phyloP scores from a whole-genome alignment of 2,888 invertebrate species.

The Campoletis raptor region DNA sequence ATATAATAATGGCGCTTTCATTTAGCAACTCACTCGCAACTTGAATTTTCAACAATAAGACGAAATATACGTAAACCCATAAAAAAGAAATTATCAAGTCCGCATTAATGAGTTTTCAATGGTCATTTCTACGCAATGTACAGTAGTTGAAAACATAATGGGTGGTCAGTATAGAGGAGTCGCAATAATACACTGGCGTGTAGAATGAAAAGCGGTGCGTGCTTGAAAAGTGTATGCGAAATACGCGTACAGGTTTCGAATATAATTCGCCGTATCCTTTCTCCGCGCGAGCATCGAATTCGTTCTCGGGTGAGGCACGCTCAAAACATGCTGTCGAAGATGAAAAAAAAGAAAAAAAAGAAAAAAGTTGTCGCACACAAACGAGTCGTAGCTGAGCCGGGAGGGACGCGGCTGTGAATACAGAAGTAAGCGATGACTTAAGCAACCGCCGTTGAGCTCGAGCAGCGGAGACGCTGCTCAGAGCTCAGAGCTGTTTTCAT shows the following conservation, averaged over 20 bases:
- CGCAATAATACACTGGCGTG: too few relatives aligned
- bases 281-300: background rate
- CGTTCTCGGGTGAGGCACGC: background rate
- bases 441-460: slow-evolving; percentile 84
- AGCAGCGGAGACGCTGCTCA: slow-evolving; percentile 45
- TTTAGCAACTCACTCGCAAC: too few relatives aligned
- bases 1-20: too few relatives aligned
- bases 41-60: too few relatives aligned
- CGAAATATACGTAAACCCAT: too few relatives aligned
- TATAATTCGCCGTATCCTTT: background rate
- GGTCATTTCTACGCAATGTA: too few relatives aligned
- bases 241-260: background rate
- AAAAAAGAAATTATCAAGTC: too few relatives aligned
- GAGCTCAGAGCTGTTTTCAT: slow-evolving; percentile 64
- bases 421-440: slow-evolving; percentile 93
- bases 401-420: slow-evolving; percentile 7
- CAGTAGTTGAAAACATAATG: too few relatives aligned
- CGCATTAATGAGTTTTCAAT: too few relatives aligned
- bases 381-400: background rate
- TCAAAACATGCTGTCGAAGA: background rate
- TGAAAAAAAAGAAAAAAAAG: background rate
- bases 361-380: background rate
- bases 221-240: background rate
- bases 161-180: too few relatives aligned
- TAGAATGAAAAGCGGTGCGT: too few relatives aligned